Base-by-base conservation (phyloP, 30 jellyfish, hydroid and myxozoan genomes). In the Pelagia noctiluca region DNA sequence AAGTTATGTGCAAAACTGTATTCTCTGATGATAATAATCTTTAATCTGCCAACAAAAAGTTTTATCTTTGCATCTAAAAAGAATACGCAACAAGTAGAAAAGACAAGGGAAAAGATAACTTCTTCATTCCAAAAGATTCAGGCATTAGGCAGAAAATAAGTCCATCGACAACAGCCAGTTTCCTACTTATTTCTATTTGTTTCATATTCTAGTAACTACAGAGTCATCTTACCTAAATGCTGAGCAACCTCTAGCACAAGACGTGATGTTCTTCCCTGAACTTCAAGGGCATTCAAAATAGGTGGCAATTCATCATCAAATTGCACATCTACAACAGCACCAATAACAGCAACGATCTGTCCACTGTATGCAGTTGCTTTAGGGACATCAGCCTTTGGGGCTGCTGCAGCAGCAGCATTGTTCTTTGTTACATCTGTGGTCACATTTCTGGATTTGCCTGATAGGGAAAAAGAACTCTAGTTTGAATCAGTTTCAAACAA, bases 301-400 rank as follows among this genome's bases (percentile, higher is more conserved):
- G 99, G 98, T 1, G 99, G 99, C 31, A 96, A 68, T 50, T 83
- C 96, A 19, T 74, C 85, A 21, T 91, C 97, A 79, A 96, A 96
- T 72, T 96, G 99, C 13, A 96, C 99, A 96, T 96, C 99, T 12
- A 96, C 99, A n/a, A 96, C 98, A 70, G 99, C 99, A 90, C 99
- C 99, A 96, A 96, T 96, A 35, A 96, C 98, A 0, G 99, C 99
- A 13, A 96, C 99, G 57, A 96, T 88, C 60, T 88, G 87, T 26
- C 99, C 99, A 13, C 54, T 36, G 38, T 78, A 63, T 24, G 85
- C 96, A 12, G 30, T 79, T 35, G 88, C 88, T 46, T 71, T 73
- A 47, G 92, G 93, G 19, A 85, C 76, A n/a, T 70, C 87, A 19
- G 93, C 76, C 30, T 80, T 76, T 11, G 86, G 90, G 37, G 91